Evolutionary conservation across 2,113 vertebrate species (phyloP).

Genomic region (Aegypius monachus): DNA sequence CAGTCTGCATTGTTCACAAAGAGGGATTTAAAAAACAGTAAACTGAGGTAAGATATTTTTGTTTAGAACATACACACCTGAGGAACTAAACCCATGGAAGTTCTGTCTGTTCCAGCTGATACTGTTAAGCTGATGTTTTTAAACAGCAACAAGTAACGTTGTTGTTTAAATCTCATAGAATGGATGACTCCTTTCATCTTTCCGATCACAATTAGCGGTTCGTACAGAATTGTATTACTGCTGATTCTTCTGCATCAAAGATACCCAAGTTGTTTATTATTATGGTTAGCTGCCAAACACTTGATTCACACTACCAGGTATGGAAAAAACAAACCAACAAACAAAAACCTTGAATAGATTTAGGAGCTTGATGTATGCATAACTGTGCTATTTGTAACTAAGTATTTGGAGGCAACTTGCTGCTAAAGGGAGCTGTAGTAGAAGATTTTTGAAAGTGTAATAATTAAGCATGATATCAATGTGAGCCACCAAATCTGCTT

Average conservation of each 20-base stretch:
- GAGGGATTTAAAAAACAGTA: not conserved
- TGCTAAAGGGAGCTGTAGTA: not conserved
- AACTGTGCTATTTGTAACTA: not conserved
- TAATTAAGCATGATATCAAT: not conserved
- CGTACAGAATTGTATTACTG: not conserved
- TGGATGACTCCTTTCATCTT: not conserved
- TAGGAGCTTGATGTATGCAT: not conserved
- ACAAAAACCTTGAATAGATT: not conserved
- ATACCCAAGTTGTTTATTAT: not conserved
- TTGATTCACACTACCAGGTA: not conserved
- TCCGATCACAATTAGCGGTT: not conserved
- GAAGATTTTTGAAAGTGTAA: not conserved
- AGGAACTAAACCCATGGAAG: not conserved
- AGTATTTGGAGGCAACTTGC: not conserved
- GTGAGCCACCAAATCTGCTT: not conserved
- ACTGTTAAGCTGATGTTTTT: not conserved
- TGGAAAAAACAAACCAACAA: not conserved
- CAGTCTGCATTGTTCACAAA: not conserved
- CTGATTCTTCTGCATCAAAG: not conserved
- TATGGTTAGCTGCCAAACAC: not conserved
- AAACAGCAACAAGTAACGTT: not conserved
- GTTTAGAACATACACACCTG: not conserved
- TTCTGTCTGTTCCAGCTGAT: not conserved
- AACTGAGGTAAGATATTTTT: not conserved
- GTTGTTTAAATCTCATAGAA: not conserved